Evolutionary conservation across 2,113 vertebrate genomes (phyloP), one percentile per base, ranked within the genome.

Genomic region (Corythornis madagascariensis): DNA sequence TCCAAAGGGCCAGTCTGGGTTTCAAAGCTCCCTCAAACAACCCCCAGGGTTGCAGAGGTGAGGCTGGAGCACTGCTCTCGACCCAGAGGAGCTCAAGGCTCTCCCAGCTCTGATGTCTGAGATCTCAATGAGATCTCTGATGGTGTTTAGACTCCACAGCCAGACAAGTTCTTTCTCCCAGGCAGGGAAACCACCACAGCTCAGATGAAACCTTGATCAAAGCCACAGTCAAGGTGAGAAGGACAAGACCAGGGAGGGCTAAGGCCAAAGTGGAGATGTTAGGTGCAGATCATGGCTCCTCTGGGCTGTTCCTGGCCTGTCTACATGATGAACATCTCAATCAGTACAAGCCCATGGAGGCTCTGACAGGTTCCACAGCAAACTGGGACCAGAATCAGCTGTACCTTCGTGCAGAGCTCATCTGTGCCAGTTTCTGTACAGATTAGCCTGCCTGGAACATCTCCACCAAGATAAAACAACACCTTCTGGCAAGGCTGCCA

Each of bases 231-330:
- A 40, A 53, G 31, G 53, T 33, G 25, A 86, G 56, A 77, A 63
- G 35, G 40, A n/a, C 60, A 26, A 13, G 16, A 31, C 8, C 5
- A 71, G 17, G 40, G 77, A 63, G 66, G 35, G 43, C 13, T 29
- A 16, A 38, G 57, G 56, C 28, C 57, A 57, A 59, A 25, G 22
- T 28, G 33, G 31, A 79, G 31, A 7, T 48, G 29, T 6, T 13
- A 29, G 79, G 53, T 25, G 17, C 64, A 65, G 28, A 33, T 31
- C 3, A 0, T 2, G 40, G 43, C 45, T 92, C n/a, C 60, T 45
- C 38, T 1, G 2, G n/a, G 45, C 83, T 75, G 57, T 56, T 45
- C 0, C 0, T 14, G 11, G 61, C n/a, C 71, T 35, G 14, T 40
- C 67, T 21, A 31, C 11, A 8, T 1, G 13, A 21, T 8, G 13